Conservation (phyloP, 2,888 invertebrate genomes). For the Cyclophora albipunctata region DNA sequence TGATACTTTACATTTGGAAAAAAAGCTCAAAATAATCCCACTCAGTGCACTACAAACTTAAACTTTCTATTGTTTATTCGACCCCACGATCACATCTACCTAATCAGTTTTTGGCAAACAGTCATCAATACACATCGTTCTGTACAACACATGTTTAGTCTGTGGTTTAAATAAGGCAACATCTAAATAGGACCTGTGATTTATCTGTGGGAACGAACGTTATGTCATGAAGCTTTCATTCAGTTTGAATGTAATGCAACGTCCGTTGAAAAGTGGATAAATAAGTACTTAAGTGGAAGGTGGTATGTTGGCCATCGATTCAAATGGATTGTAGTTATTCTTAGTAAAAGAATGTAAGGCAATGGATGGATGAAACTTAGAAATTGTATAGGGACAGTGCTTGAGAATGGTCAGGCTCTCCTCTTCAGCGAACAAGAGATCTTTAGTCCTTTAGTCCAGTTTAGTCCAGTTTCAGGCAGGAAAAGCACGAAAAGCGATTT, state of each 20-base stretch:
- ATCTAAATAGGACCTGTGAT: slow-evolving; percentile 15
- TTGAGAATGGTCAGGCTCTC: no score
- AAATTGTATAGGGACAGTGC: no score
- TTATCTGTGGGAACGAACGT: slow-evolving; percentile 14
- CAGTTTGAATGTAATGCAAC: neutral
- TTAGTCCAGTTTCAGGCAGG: no score
- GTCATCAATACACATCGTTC: slow-evolving; percentile 47
- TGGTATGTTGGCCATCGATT: no score
- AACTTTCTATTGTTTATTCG: slow-evolving; percentile 33
- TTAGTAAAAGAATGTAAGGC: no score
- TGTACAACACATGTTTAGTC: slow-evolving; percentile 36
- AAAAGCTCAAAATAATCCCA: neutral
- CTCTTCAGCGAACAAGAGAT: no score
- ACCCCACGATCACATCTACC: slow-evolving; percentile 44
- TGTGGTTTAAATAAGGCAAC: slow-evolving; percentile 24
- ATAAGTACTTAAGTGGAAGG: neutral
- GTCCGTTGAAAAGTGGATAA: no score
- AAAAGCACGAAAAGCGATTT: no score
- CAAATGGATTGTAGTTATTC: no score
- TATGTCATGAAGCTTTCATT: slow-evolving; percentile 3
- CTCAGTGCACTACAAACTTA: slow-evolving; percentile 23
- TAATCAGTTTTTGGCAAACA: slow-evolving; percentile 26
- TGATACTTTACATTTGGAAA: no score
- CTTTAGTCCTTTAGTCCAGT: no score
- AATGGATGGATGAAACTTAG: no score